Evolutionary conservation across 2,888 invertebrate genomes (phyloP).

Genomic region (Hydropsyche betteni): DNA sequence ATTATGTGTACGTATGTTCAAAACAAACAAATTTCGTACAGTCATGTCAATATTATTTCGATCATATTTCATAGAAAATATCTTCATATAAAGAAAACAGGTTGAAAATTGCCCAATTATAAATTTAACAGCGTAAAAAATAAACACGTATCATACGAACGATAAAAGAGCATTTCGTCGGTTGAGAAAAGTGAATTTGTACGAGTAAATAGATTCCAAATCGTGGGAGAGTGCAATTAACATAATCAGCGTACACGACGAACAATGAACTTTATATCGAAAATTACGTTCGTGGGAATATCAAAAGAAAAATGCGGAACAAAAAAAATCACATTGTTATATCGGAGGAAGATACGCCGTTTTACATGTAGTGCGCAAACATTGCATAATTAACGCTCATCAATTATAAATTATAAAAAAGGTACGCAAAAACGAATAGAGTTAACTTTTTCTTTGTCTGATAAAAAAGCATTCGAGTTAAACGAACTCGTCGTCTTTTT

Average conservation of each 20-base stretch:
- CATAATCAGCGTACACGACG: background rate
- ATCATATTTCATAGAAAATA: too few relatives aligned
- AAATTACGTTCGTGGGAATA: constrained; percentile 19
- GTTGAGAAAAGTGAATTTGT: constrained; percentile 18
- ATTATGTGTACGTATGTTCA: too few relatives aligned
- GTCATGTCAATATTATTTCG: too few relatives aligned
- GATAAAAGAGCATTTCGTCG: too few relatives aligned
- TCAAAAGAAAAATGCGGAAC: background rate
- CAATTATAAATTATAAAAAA: background rate
- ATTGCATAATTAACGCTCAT: background rate
- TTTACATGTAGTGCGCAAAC: background rate
- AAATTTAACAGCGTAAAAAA: too few relatives aligned
- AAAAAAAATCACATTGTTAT: background rate
- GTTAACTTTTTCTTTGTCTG: too few relatives aligned
- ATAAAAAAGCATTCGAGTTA: background rate
- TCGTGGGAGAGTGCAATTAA: constrained; percentile 14
- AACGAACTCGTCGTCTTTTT: background rate
- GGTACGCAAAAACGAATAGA: too few relatives aligned
- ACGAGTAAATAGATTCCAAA: background rate
- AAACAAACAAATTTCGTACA: too few relatives aligned
- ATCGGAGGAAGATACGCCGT: background rate
- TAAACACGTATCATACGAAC: too few relatives aligned
- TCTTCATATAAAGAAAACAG: too few relatives aligned
- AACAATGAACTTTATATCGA: constrained; percentile 6
- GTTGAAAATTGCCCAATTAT: too few relatives aligned